Conservation (phyloP, 2,888 invertebrate species). For the Aplocera efformata region DNA sequence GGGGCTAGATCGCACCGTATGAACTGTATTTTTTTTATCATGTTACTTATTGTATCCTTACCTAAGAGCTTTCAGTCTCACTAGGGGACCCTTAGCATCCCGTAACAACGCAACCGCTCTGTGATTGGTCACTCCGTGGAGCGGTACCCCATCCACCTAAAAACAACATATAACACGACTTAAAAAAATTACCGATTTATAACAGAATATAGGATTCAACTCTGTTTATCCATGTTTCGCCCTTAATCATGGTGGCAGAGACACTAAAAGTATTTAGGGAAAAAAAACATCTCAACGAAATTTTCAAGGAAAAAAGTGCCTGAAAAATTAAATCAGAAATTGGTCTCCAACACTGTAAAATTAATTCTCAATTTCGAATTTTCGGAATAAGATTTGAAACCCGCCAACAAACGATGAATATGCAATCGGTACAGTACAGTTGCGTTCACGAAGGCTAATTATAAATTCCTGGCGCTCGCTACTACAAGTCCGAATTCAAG, state of each 20-base stretch:
- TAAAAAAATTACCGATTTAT: constrained; percentile 1
- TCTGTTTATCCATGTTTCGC: too few relatives aligned
- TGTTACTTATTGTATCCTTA: too few relatives aligned
- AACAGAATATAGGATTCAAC: constrained; percentile 1
- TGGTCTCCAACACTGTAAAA: too few relatives aligned
- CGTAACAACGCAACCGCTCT: constrained; percentile 93
- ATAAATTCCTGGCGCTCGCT: constrained; percentile 16
- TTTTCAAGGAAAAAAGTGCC: too few relatives aligned
- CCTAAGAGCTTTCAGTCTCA: constrained; percentile 66
- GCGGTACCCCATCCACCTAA: constrained; percentile 87
- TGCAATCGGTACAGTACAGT: constrained; percentile 15
- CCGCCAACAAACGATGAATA: neutral
- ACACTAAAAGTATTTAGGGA: too few relatives aligned
- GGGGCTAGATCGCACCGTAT: too few relatives aligned
- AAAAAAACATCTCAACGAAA: too few relatives aligned
- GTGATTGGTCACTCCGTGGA: constrained; percentile 94
- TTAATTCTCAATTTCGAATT: too few relatives aligned
- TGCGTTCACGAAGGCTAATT: constrained; percentile 17
- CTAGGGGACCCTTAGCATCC: constrained; percentile 84
- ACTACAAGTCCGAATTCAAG: constrained; percentile 5
- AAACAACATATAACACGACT: neutral
- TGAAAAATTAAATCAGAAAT: too few relatives aligned
- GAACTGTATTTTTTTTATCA: too few relatives aligned
- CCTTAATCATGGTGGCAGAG: too few relatives aligned
- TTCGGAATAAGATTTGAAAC: too few relatives aligned